A percentile compares a stretch with the other conserved stretches of the same genome.
phyloP scores from a whole-genome alignment of 1,140 invertebrate species.

The Meloidogyne floridensis region DNA sequence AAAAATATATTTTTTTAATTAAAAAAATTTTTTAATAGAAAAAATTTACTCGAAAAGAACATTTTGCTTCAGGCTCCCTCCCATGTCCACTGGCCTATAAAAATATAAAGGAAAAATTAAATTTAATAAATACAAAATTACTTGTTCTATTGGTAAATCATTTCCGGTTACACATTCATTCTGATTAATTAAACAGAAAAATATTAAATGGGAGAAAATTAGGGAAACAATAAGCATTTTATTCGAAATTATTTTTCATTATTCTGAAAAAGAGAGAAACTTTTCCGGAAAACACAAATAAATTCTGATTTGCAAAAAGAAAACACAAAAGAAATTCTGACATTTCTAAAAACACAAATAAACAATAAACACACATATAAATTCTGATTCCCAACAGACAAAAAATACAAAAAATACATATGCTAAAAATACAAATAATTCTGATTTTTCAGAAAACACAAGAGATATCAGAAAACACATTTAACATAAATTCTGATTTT shows the following conservation, averaged over 20 bases:
- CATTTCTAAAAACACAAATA: no score
- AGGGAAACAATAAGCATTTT: neutral
- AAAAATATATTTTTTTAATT: conserved; percentile 2
- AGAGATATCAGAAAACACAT: no score
- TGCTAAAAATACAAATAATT: no score
- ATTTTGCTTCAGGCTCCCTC: conserved; percentile 44
- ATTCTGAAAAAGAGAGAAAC: neutral
- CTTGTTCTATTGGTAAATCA: conserved; percentile 2
- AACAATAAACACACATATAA: no score
- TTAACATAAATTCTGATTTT: no score
- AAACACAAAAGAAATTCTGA: no score
- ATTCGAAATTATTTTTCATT: neutral
- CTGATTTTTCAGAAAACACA: no score
- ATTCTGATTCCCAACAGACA: no score
- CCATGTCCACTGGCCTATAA: conserved; percentile 11
- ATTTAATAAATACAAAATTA: neutral
- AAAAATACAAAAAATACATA: no score
- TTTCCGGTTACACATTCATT: neutral
- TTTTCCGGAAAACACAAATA: neutral
- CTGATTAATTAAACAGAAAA: neutral
- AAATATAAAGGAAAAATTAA: neutral
- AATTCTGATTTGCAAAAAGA: no score
- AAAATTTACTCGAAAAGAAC: conserved; percentile 16
- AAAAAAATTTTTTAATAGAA: neutral
- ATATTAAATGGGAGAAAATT: neutral